phyloP scores from a whole-genome alignment of 2,797 vertebrate genomes.

The Acridotheres tristis region DNA sequence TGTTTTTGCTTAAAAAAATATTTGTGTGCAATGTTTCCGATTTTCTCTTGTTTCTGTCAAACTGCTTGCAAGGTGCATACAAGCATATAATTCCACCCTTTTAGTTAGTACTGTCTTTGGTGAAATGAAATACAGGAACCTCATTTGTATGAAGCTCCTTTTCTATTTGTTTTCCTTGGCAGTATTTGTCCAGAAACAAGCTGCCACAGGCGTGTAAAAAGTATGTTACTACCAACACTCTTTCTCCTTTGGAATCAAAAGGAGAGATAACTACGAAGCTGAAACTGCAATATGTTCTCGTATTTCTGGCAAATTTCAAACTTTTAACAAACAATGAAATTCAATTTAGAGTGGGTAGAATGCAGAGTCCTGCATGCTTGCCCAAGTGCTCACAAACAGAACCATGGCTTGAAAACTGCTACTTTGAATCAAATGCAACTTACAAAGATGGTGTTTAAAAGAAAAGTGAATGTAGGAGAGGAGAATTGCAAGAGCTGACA shows the following conservation, averaged over 20 bases:
- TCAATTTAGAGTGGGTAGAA: not conserved
- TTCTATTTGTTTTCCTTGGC: not conserved
- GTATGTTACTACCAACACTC: not conserved
- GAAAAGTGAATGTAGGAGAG: rapidly evolving
- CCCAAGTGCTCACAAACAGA: not conserved
- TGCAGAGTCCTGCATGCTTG: not conserved
- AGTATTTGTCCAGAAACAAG: not conserved
- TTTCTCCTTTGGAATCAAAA: not conserved
- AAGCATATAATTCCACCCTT: not conserved
- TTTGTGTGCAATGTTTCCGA: not conserved
- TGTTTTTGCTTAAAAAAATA: not conserved
- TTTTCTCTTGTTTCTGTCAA: not conserved
- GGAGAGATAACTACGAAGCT: not conserved
- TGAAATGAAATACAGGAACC: not conserved
- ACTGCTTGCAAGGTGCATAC: not conserved
- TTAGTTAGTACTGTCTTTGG: not conserved
- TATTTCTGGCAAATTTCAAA: not conserved
- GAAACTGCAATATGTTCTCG: rapidly evolving
- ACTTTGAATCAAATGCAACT: not conserved
- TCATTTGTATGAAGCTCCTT: not conserved
- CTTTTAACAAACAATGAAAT: not conserved
- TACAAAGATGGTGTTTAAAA: not conserved
- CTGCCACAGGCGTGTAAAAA: not conserved
- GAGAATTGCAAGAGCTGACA: not conserved
- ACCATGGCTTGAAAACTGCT: not conserved